Base-by-base conservation (phyloP, 2,888 invertebrate genomes). In the Megastigmus dorsalis region DNA sequence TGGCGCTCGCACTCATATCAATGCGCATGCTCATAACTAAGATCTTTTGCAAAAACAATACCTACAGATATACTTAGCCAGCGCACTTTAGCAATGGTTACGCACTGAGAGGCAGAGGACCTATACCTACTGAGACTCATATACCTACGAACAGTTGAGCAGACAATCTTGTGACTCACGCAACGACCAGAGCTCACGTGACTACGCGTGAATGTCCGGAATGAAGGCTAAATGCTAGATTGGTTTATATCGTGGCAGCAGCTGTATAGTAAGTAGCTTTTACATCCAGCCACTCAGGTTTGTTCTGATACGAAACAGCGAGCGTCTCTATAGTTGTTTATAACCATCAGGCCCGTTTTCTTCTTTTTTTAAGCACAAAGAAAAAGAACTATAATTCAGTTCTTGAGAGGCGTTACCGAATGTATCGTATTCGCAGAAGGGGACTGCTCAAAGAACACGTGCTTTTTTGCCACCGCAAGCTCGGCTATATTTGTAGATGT, bases 201-300 rank as follows among this genome's bases (percentile, higher is more conserved):
- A 54, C 38, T 41, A 20, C 18, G 33, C 28, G 66, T 54, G 38
- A 66, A 54, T 66, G 54, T 9, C 66, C 54, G 66, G 66, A 66
- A 66, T 54, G 54, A 66, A n/a, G n/a, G n/a, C n/a, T n/a, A n/a
- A n/a, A n/a, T n/a, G 66, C 48, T 7, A 38, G 41, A 41, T 65
- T 65, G 41, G 26, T 20, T 66, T 54, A 54, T 43, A 41, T 4
- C 41, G 65, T 36, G 38, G 50, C 63, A 63, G 33, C 63, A 52
- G 38, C 26, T 50, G 7, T 15, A 41, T 30, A 18, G 13, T 26
- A 15, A 57, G 50, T n/a, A n/a, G n/a, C n/a, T n/a, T n/a, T n/a
- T n/a, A n/a, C n/a, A n/a, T n/a, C n/a, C n/a, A n/a, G n/a, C n/a
- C n/a, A n/a, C 18, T 9, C 18, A 54, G 30, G 43, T 43, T 66